phyloP scores from a whole-genome alignment of 2,113 vertebrate genomes.

The Rousettus leschenaultii region DNA sequence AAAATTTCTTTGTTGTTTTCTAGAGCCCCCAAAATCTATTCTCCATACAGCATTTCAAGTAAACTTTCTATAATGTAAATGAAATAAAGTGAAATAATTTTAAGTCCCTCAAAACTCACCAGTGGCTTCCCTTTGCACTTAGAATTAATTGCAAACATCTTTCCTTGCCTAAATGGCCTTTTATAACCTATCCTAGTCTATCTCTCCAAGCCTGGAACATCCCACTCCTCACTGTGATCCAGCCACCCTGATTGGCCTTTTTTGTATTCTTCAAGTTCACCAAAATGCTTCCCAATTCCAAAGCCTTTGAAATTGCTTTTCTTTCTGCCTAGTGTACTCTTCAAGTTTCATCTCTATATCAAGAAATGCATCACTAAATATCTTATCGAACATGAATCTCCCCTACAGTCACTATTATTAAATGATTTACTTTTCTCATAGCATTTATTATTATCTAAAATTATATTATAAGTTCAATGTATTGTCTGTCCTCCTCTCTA shows the following conservation, averaged over 20 bases:
- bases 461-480: background rate
- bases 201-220: background rate
- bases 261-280: background rate
- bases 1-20: background rate
- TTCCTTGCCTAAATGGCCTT: background rate
- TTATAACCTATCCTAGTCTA: background rate
- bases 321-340: background rate
- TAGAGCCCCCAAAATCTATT: background rate
- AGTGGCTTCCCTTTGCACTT: background rate
- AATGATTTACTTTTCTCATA: background rate
- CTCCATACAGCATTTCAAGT: background rate
- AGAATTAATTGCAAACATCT: background rate
- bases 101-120: background rate
- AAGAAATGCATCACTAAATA: background rate
- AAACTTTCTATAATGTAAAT: background rate
- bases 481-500: background rate
- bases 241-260: background rate
- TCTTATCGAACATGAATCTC: background rate
- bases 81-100: background rate
- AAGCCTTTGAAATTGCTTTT: background rate
- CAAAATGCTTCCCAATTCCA: background rate
- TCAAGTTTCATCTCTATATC: background rate
- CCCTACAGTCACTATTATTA: background rate
- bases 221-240: background rate
- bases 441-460: background rate